Base-by-base conservation (phyloP, 1,140 invertebrate species). In the Hirudo medicinalis region DNA sequence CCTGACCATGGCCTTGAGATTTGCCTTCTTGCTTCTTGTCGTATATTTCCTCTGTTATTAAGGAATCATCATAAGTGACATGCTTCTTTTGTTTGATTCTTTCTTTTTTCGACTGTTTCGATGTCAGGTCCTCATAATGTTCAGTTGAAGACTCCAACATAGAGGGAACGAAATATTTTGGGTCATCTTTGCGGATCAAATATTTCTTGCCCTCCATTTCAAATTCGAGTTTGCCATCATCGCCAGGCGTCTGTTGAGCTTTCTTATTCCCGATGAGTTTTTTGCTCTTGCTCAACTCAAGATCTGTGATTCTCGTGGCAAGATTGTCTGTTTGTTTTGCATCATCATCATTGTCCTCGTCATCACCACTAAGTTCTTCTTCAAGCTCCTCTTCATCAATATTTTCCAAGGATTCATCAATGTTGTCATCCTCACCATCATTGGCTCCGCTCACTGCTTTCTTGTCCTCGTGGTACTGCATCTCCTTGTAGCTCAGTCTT, bases 331-430 rank as follows among this genome's bases (percentile, higher is more conserved):
- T 49, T 49, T 49, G 29, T n/a, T 68, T 40, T 36, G 25, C 67
- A 68, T 15, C 15, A n/a, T 29, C 22, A 9, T 25, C 29, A 20
- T 63, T 17, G 27, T 27, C 55, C 43, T 54, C 32, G 11, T 63
- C 70, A 13, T 36, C 70, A 53, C 25, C 25, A 29, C 40, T 29
- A 3, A 43, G 25, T 32, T 73, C 73, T 9, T 72, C 70, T 36
- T 76, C 73, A 53, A 76, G 74, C n/a, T 76, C 70, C 6, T 74
- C 73, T 32, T 73, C 72, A 22, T 70, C 72, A 63, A 25, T 32
- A 63, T 32, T 25, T 11, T 63, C 29, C 29, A 32, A 63, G 22
- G 22, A 25, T 25, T 63, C 57, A 63, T 63, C 57, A 22, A 25
- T 13, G 29, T 63, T n/a, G 20, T 63, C 57, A 19, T 63, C 22